Evolutionary conservation across 2,888 invertebrate genomes (phyloP).

Genomic region (Asteroscopus sphinx): DNA sequence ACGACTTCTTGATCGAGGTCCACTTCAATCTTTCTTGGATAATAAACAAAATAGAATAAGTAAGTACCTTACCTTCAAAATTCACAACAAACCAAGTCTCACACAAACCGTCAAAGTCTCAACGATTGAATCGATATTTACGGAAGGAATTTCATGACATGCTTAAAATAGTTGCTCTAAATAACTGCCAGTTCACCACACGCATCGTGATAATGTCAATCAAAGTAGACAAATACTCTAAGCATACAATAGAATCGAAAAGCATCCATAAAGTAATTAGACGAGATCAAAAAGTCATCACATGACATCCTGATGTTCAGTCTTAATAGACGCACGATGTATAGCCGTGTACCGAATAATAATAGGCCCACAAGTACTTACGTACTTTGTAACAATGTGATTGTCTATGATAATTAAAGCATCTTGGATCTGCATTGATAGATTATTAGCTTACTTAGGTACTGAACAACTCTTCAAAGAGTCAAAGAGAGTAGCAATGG

Average conservation of each 20-base stretch:
- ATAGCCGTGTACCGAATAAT: constrained; percentile 41
- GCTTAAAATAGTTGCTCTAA: constrained; percentile 26
- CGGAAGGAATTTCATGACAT: constrained; percentile 5
- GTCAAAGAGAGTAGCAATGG: background rate
- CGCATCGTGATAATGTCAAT: constrained; percentile 38
- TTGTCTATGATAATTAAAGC: constrained; percentile 18
- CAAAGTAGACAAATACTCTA: constrained; percentile 34
- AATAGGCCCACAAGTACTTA: constrained; percentile 39
- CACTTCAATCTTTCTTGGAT: too few relatives aligned
- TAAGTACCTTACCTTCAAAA: too few relatives aligned
- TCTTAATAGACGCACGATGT: constrained; percentile 47
- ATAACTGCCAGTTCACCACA: constrained; percentile 6
- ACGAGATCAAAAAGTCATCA: constrained; percentile 56
- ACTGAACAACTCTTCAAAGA: background rate
- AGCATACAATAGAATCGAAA: constrained; percentile 30
- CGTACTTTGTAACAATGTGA: constrained; percentile 24
- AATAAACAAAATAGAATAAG: too few relatives aligned
- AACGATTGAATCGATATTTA: constrained; percentile 3
- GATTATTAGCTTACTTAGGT: background rate
- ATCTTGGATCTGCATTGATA: constrained; percentile 4
- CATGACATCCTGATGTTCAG: constrained; percentile 49
- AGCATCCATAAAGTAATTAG: constrained; percentile 54
- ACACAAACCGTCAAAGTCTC: too few relatives aligned
- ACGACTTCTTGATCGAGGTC: too few relatives aligned
- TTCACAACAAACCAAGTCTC: too few relatives aligned